These are phyloP conservation scores for Riptortus pedestris DNA, from an alignment of 1,140 invertebrate genomes.

Conservation along the genomic window DNA sequence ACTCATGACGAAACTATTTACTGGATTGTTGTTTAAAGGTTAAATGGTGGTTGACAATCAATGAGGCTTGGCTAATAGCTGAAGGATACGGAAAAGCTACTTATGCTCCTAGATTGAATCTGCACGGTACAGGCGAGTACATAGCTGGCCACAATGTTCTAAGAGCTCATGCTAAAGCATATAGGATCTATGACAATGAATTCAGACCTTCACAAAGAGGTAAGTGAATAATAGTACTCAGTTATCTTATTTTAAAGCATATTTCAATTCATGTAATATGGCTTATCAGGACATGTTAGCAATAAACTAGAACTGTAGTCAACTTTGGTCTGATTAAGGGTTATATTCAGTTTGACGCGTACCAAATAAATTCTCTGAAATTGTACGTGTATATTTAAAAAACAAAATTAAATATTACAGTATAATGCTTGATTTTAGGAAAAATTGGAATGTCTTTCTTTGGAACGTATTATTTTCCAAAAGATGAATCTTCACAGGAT, in stretches of 20 bases:
- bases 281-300: too few relatives aligned
- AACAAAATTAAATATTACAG: too few relatives aligned
- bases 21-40: too few relatives aligned
- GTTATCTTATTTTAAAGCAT: too few relatives aligned
- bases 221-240: too few relatives aligned
- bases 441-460: background rate
- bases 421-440: background rate
- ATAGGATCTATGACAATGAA: conserved; percentile 51
- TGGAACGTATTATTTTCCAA: background rate
- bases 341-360: too few relatives aligned
- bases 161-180: conserved; percentile 52
- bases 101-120: background rate
- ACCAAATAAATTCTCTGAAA: too few relatives aligned
- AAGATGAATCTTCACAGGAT: background rate
- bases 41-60: background rate
- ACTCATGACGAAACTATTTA: too few relatives aligned
- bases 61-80: background rate
- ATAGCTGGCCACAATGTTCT: conserved; percentile 50
- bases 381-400: too few relatives aligned
- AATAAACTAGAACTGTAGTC: too few relatives aligned
- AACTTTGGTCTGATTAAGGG: too few relatives aligned
- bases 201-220: conserved; percentile 49
- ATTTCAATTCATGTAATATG: too few relatives aligned
- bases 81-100: background rate
- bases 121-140: background rate